Conservation (phyloP, 2,888 invertebrate species). For the Nomada ferruginata region DNA sequence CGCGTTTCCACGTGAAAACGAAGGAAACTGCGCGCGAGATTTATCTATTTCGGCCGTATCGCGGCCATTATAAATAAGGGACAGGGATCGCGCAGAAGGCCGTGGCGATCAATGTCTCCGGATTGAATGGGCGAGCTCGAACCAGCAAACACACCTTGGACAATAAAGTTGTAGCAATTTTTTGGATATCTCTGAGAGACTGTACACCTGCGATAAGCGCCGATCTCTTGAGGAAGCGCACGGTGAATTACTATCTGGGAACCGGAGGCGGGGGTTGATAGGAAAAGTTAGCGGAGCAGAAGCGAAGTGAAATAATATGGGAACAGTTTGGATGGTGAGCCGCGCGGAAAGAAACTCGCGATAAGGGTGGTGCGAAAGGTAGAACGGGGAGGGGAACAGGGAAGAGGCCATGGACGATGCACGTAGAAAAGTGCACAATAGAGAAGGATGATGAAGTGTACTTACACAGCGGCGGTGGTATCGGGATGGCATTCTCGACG, state of each 20-base stretch:
- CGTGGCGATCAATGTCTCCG: background rate
- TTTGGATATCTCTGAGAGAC: background rate
- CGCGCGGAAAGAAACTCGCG: background rate
- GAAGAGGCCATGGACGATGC: background rate
- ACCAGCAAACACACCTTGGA: too few species aligned
- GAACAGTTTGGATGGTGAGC: background rate
- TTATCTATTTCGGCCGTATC: constrained; percentile 18
- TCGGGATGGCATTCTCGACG: constrained; percentile 53
- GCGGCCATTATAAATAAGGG: background rate
- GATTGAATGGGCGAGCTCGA: background rate
- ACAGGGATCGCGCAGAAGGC: background rate
- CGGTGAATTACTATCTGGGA: background rate
- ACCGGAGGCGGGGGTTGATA: background rate
- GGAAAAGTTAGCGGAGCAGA: background rate
- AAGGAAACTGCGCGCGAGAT: constrained; percentile 20
- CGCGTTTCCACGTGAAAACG: constrained; percentile 12
- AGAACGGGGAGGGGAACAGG: background rate
- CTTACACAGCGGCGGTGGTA: constrained; percentile 29
- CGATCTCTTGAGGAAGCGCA: background rate
- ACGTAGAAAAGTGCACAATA: background rate
- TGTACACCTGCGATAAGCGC: background rate
- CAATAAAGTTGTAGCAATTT: background rate
- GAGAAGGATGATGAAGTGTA: constrained; percentile 21
- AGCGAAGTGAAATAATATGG: background rate
- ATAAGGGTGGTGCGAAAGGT: constrained; percentile 11